Base-by-base conservation (phyloP, 2,888 invertebrate genomes). In the Anorthoa munda region DNA sequence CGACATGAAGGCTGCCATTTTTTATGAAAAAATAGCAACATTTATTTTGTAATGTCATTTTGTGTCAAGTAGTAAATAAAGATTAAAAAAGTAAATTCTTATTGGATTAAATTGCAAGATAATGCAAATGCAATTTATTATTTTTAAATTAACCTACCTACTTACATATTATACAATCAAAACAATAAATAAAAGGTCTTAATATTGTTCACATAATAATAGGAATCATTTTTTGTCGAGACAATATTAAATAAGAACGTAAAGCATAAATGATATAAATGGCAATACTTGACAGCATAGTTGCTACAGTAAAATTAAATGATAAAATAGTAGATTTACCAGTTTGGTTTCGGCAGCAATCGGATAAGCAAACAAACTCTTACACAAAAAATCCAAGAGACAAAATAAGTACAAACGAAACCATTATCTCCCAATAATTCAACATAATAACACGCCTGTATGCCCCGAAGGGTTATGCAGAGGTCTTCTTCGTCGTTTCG, bases 1-100 rank as follows among this genome's bases (percentile, higher is more conserved):
- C 95, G 96, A 96, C 95, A 95, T 95, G 90, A 90, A 94, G 95
- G 95, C 96, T 96, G 96, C 96, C 96, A 96, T 96, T 95, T 96
- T 94, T 94, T 90, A 83, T 82, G 77, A 90, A 91, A 91, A 91
- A 91, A 92, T 94, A 92, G 94, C 93, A 94, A 94, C 94, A 93
- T 92, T 92, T 82, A 83, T 86, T 86, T 82, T 82, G 84, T 86
- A 84, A 87, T 90, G 90, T 90, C 89, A 91, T 77, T 87, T 50
- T 59, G 71, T 72, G 69, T 87, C 85, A 69, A 51, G 4, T 23
- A 39, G 18, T 21, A 31, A 45, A 55, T 7, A 12, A 46, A 31
- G 56, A 56, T 13, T 56, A 56, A 26, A 56, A 56, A 56, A 56
- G 3, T 26, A 56, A 56, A 56, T 31, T 26, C 39, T 39, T 39